A percentile compares a stretch with the other conserved stretches of the same genome.
Conservation (phyloP, 2,113 vertebrate species). For the Struthio camelus region DNA sequence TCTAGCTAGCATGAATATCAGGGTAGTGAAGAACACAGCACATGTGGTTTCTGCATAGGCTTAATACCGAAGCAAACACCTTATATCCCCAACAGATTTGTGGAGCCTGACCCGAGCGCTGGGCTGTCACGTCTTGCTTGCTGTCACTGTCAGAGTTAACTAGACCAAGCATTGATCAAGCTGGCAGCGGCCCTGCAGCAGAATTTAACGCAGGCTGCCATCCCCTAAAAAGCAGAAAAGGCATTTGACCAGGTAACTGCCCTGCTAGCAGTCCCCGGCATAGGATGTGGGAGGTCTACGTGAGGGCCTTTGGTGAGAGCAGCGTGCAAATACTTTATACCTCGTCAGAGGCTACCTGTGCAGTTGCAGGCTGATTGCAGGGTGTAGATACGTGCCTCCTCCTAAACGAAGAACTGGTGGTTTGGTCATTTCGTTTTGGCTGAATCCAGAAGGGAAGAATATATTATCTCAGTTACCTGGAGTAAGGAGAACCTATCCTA, state of each 20-base stretch:
- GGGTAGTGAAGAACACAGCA: neutral
- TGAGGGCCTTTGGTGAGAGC: fast-evolving
- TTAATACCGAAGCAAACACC: neutral
- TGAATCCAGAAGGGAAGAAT: neutral
- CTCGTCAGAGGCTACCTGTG: neutral
- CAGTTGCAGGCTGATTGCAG: neutral
- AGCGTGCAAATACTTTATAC: neutral
- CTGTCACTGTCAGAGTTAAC: neutral
- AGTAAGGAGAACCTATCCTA: neutral
- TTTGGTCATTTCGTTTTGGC: neutral
- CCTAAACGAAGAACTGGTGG: neutral
- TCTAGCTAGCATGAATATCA: neutral
- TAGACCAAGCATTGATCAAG: neutral
- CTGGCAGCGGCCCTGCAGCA: neutral
- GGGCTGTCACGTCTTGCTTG: neutral
- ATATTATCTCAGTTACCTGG: neutral
- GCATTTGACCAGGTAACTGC: neutral
- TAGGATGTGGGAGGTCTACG: neutral
- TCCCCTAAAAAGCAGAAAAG: neutral
- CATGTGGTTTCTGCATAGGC: neutral
- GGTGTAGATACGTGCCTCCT: neutral
- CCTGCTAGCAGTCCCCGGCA: neutral
- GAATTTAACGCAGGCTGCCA: neutral
- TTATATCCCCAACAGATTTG: neutral
- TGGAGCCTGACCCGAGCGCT: neutral